Base-by-base conservation (phyloP, 2,113 vertebrate genomes). In the Orycteropus afer region DNA sequence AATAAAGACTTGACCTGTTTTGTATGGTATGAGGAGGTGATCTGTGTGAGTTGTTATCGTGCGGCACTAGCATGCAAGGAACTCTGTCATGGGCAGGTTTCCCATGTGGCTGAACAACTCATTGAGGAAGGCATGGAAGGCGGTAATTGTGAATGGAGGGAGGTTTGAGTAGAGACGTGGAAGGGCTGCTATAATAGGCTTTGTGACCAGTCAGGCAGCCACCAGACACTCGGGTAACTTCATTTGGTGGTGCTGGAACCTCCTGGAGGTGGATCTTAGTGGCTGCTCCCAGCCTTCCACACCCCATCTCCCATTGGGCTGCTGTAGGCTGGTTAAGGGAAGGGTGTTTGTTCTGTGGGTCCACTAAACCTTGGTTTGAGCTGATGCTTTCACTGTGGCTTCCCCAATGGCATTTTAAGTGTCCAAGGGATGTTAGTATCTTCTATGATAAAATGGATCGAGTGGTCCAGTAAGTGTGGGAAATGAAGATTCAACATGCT, bases 1-100 rank as follows among this genome's bases (percentile, higher is more conserved):
- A 97, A 98, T 98, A 98, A 98, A 98, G 82, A 93, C 92, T 95
- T 96, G 96, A 95, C 97, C 94, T 97, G 97, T 98, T 98, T 98
- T 98, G 97, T 98, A 98, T 96, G 93, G 96, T 95, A 97, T 22
- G 2, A 49, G 65, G 45, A 79, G n/a, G 32, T 69, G 4, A 17
- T 86, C 55, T 91, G 67, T 85, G 42, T 18, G 85, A 3, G 42
- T 1, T 29, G 42, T 59, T 61, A 23, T 63, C 0, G 0, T 34
- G n/a, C 0, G 18, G 37, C 57, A 8, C 23, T 42, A 69, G 51
- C 18, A 45, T 25, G 3, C 2, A 15, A 10, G 83, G 76, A 5
- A 25, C 5, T 37, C n/a, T 12, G 6, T 22, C 15, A 1, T 4
- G 49, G 45, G 51, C 22, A 32, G 45, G 45, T 22, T 57, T 92